Evolutionary conservation across 2,797 vertebrate species (phyloP).

Genomic region (Syngnathus acus): DNA sequence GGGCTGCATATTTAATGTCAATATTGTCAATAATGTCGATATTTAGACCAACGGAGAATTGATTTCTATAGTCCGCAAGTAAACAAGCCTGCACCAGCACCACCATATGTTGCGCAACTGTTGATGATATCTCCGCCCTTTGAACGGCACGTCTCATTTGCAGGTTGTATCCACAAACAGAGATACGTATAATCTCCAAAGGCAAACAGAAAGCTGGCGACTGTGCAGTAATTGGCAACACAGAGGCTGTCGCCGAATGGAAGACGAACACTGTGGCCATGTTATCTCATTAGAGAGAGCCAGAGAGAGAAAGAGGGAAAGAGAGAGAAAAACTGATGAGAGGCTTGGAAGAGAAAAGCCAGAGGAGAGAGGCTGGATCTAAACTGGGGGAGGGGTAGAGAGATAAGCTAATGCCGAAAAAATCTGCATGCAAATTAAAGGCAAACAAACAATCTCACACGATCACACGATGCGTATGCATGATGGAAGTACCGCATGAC

Average conservation of each 20-base stretch:
- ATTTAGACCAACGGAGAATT: background rate
- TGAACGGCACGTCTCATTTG: conserved; percentile 54
- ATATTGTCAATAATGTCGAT: no score
- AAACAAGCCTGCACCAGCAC: background rate
- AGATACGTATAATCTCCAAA: conserved; percentile 52
- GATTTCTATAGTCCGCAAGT: background rate
- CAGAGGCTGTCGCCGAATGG: conserved; percentile 48
- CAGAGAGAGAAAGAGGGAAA: conserved; percentile 20
- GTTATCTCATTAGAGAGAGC: conserved; percentile 50
- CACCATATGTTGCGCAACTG: conserved; percentile 21
- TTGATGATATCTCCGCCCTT: conserved; percentile 39
- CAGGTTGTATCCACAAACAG: conserved; percentile 51
- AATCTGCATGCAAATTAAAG: conserved; percentile 40
- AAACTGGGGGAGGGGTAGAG: background rate
- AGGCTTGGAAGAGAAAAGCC: conserved; percentile 3
- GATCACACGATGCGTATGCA: conserved; percentile 13
- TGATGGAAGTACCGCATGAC: conserved; percentile 5
- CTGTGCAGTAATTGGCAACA: conserved; percentile 62
- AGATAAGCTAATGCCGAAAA: conserved; percentile 12
- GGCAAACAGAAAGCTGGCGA: conserved; percentile 48
- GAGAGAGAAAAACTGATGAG: conserved; percentile 16
- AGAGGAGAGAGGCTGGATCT: conserved; percentile 5
- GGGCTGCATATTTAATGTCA: background rate
- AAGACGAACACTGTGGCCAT: conserved; percentile 45
- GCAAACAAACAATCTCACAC: conserved; percentile 1